Conservation (phyloP, 2,797 vertebrate genomes). For the Okamejei kenojei region DNA sequence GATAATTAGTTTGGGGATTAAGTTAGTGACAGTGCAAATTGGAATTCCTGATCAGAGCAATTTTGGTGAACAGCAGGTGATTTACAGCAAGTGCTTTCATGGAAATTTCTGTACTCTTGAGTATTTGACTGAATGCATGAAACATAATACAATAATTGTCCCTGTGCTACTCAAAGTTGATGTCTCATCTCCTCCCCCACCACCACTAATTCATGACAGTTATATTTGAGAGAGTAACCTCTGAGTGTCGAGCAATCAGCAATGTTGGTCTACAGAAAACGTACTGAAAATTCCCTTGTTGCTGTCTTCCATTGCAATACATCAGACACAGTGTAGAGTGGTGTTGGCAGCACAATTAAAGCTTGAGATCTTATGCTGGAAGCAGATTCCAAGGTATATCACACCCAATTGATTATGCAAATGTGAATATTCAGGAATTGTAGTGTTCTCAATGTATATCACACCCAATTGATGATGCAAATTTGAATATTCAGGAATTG, state of each 20-base stretch:
- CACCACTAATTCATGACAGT: neutral
- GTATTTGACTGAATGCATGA: conserved; percentile 32
- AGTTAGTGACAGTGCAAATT: conserved; percentile 30
- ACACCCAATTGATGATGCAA: neutral
- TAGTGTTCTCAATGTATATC: neutral
- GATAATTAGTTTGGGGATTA: conserved; percentile 35
- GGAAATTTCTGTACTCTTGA: conserved; percentile 34
- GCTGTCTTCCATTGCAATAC: neutral
- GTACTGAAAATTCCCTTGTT: conserved; percentile 26
- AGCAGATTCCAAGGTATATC: neutral
- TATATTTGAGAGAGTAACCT: conserved; percentile 21
- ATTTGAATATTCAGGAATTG: neutral
- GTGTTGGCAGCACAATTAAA: conserved; percentile 5
- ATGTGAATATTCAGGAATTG: neutral
- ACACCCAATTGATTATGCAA: neutral
- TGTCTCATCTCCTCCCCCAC: conserved; percentile 27
- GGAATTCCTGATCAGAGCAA: conserved; percentile 33
- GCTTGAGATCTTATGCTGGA: neutral
- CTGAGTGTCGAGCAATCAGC: conserved; percentile 26
- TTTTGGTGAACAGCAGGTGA: conserved; percentile 34
- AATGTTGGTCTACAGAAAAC: conserved; percentile 17
- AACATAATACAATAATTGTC: conserved; percentile 35
- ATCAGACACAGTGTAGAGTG: conserved; percentile 17
- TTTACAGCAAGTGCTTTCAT: conserved; percentile 28
- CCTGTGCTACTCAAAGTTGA: neutral